phyloP scores from a whole-genome alignment of 2,797 vertebrate species.

The Syngnathus rostellatus region DNA sequence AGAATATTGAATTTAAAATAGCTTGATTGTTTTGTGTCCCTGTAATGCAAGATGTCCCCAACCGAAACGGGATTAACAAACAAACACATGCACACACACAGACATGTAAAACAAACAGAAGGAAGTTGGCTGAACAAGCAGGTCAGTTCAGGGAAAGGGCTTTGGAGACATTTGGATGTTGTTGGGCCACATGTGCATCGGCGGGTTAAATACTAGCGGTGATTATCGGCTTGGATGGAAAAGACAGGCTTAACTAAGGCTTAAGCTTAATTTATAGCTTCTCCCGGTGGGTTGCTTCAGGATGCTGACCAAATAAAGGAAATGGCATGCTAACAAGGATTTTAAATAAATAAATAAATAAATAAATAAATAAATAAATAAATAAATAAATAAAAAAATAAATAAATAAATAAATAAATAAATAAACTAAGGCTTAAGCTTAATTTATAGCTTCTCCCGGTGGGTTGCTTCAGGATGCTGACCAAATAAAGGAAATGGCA shows the following conservation, averaged over 20 bases:
- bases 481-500: too few species aligned
- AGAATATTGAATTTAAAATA: too few species aligned
- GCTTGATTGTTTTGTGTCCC: too few species aligned
- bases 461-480: too few species aligned
- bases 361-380: not conserved
- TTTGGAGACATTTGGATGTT: slow-evolving; percentile 11
- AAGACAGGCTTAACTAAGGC: slow-evolving; percentile 41
- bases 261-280: slow-evolving; percentile 34
- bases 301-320: slow-evolving; percentile 18
- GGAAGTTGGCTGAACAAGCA: not conserved
- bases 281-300: slow-evolving; percentile 32
- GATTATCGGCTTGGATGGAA: slow-evolving; percentile 32
- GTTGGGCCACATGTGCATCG: slow-evolving; percentile 27
- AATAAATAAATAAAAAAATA: not conserved
- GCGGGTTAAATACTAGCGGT: slow-evolving; percentile 26
- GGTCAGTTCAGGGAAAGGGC: not conserved
- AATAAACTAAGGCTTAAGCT: too few species aligned
- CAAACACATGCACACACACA: not conserved
- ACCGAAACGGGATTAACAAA: not conserved
- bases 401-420: not conserved
- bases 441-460: too few species aligned
- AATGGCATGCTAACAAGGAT: not conserved
- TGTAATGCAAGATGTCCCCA: too few species aligned
- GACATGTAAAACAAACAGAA: not conserved
- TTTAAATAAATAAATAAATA: not conserved